These are phyloP conservation scores for Pseudochaenichthys georgianus DNA, from an alignment of 2,797 vertebrate genomes.

Conservation along the genomic window DNA sequence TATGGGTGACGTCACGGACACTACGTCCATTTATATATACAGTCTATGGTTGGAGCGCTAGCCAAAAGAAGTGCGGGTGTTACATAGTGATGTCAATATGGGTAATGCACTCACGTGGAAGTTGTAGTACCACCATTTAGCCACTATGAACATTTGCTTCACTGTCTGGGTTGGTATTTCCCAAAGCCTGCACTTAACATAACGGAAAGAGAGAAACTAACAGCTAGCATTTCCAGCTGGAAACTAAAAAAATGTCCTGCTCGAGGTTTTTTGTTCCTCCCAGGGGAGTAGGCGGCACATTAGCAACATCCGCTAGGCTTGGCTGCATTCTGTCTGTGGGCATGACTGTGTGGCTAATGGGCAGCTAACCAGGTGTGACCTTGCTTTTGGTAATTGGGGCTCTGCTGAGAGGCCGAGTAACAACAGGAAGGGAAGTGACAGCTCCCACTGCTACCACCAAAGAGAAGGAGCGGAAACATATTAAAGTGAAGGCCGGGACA, in stretches of 20 bases:
- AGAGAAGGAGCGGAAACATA: slow-evolving; percentile 34
- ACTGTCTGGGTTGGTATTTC: too few species aligned
- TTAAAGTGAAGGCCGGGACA: neutral
- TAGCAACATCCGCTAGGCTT: slow-evolving; percentile 45
- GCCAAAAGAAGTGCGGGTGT: too few species aligned
- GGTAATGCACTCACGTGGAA: too few species aligned
- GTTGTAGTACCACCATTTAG: too few species aligned
- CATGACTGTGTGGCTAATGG: slow-evolving; percentile 49
- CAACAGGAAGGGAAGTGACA: slow-evolving; percentile 72
- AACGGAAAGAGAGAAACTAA: neutral
- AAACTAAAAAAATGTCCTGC: neutral
- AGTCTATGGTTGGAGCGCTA: too few species aligned
- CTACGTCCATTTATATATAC: too few species aligned
- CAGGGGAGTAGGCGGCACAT: slow-evolving; percentile 43
- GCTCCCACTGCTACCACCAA: slow-evolving; percentile 56
- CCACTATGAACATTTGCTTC: too few species aligned
- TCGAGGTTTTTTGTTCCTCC: slow-evolving; percentile 19
- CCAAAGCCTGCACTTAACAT: too few species aligned
- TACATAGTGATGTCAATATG: too few species aligned
- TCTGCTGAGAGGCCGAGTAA: slow-evolving; percentile 65
- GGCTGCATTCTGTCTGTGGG: slow-evolving; percentile 44
- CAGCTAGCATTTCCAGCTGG: neutral
- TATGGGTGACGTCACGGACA: too few species aligned
- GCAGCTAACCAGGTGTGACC: slow-evolving; percentile 58
- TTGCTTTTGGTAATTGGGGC: slow-evolving; percentile 68